Percentiles rank a stretch among this genome's conserved stretches.
Evolutionary conservation across 2,888 invertebrate genomes (phyloP).

Genomic region (Erebia epiphron): DNA sequence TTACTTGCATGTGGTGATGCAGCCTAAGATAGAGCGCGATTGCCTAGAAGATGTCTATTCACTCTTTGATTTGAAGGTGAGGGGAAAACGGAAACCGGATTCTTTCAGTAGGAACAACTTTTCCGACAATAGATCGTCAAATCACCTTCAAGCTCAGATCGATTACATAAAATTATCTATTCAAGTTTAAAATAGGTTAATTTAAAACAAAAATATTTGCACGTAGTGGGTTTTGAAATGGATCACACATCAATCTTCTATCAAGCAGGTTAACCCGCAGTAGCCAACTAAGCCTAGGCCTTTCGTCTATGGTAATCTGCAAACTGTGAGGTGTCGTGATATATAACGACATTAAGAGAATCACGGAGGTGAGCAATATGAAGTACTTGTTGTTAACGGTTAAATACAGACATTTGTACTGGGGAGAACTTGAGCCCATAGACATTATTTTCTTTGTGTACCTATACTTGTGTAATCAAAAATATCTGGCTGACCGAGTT

Average conservation of each 20-base stretch:
- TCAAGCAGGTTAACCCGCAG: constrained; percentile 23
- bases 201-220: too few relatives aligned
- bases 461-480: constrained; percentile 7
- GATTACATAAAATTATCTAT: too few relatives aligned
- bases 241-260: constrained; percentile 4
- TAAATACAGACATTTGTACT: constrained; percentile 37
- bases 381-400: constrained; percentile 52
- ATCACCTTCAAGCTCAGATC: too few relatives aligned
- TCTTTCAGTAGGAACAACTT: too few relatives aligned
- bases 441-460: constrained; percentile 16
- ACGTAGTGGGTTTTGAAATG: background rate
- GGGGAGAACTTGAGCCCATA: constrained; percentile 9
- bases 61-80: too few relatives aligned
- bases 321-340: constrained; percentile 52
- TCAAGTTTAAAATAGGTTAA: too few relatives aligned
- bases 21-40: too few relatives aligned
- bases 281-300: constrained; percentile 23
- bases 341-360: constrained; percentile 72
- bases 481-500: constrained; percentile 3
- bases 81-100: too few relatives aligned
- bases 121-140: too few relatives aligned
- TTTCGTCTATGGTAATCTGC: constrained; percentile 41
- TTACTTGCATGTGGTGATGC: too few relatives aligned
- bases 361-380: constrained; percentile 62
- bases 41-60: too few relatives aligned